Evolutionary conservation across 2,888 invertebrate species (phyloP), one percentile per base, ranked within the genome.

Genomic region (Pollenia labialis): DNA sequence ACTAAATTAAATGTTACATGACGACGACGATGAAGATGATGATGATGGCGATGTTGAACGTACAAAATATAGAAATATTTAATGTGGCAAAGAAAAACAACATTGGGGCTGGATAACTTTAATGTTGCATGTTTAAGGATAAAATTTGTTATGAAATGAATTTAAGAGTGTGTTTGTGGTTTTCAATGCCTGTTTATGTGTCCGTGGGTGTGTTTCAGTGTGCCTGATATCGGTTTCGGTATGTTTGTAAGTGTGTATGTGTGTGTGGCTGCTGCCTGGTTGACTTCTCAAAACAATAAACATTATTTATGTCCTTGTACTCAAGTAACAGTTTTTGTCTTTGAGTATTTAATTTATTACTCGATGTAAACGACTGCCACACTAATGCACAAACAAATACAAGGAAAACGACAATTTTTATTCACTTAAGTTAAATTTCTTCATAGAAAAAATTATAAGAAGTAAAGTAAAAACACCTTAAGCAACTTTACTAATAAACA

Each of bases 291-390:
- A 75, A 81, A 48, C 69, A 76, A 81, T 84, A 77, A 84, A 81
- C 69, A 69, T 77, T 81, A 80, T 74, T 81, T 74, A 64, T 81
- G 81, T 69, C 71, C 68, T 84, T 44, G 58, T 62, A 52, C 72
- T 75, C 58, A 46, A 66, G n/a, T 69, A 68, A 54, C 77, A 81
- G 76, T 83, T 83, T 74, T 72, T 54, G 16, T 40, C 42, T 83
- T 76, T 72, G 69, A 79, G 66, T 72, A 77, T 81, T 76, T 81
- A 72, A 81, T 76, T 87, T 81, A 76, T 81, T 72, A 60, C 42
- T 50, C 16, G 32, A 80, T 68, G 18, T 48, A 16, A 46, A 81
- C 32, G 32, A 32, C 56, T n/a, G 46, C 44, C 44, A 32, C 23
- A 66, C 42, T n/a, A 6, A 12, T 16, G 62, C 62, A 52, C 4